Evolutionary conservation across 1,140 invertebrate species (phyloP).

Genomic region (Cyrtorhinus lividipennis): DNA sequence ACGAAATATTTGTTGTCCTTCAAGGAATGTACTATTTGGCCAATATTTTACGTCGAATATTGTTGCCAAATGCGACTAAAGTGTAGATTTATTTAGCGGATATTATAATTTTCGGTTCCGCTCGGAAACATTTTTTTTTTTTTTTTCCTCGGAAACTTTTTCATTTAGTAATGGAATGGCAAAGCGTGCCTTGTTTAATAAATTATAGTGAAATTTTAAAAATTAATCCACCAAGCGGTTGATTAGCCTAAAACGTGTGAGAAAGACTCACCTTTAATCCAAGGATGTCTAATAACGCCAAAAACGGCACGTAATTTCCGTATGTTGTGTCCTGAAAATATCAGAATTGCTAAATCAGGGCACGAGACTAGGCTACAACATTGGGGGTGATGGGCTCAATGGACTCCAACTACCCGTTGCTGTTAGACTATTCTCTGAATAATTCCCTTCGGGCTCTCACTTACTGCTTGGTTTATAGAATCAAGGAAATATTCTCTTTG

Average conservation of each 20-base stretch:
- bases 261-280: not conserved
- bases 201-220: not conserved
- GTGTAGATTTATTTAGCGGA: not conserved
- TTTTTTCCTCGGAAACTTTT: not conserved
- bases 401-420: too few species aligned
- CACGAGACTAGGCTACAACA: too few species aligned
- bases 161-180: not conserved
- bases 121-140: not conserved
- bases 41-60: too few species aligned
- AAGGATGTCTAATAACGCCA: not conserved
- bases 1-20: too few species aligned
- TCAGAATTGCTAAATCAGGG: not conserved
- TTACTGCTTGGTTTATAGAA: slow-evolving; percentile 14
- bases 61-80: too few species aligned
- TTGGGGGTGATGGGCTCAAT: too few species aligned
- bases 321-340: not conserved
- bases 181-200: too few species aligned
- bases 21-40: too few species aligned
- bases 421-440: not conserved
- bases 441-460: not conserved
- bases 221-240: not conserved
- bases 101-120: not conserved
- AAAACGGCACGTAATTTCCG: not conserved
- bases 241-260: too few species aligned
- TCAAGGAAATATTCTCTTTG: slow-evolving; percentile 13